Percentiles rank a stretch among this genome's conserved stretches.
phyloP scores from a whole-genome alignment of 2,888 invertebrate genomes.

The Oligia strigilis region DNA sequence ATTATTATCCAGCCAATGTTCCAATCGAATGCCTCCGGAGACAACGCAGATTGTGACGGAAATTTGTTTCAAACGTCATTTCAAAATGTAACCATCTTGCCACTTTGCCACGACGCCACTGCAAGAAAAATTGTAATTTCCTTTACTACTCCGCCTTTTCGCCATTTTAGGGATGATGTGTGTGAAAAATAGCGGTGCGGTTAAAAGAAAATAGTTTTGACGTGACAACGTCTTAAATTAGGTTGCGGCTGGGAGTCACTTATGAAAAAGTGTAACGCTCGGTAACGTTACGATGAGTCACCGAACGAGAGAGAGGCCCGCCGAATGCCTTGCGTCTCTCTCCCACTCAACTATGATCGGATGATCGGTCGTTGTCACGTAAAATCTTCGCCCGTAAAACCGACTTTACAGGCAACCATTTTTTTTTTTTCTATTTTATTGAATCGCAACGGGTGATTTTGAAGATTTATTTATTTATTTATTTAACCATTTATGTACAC shows the following conservation, averaged over 20 bases:
- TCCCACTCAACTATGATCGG: too few species aligned
- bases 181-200: neutral
- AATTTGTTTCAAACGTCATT: constrained; percentile 89
- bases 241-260: too few species aligned
- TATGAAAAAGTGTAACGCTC: too few species aligned
- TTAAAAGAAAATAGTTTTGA: neutral
- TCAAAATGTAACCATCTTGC: constrained; percentile 79
- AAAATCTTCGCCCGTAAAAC: too few species aligned
- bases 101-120: constrained; percentile 55
- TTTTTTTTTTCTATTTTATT: neutral
- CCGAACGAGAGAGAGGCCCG: too few species aligned
- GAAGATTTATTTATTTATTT: neutral
- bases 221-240: too few species aligned
- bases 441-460: neutral
- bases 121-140: constrained; percentile 83
- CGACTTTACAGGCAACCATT: too few species aligned
- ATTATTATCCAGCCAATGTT: constrained; percentile 89
- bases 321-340: too few species aligned
- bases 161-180: neutral
- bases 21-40: constrained; percentile 84
- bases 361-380: too few species aligned
- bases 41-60: constrained; percentile 78
- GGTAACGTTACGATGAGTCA: too few species aligned
- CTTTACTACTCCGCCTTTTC: constrained; percentile 57
- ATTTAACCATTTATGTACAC: too few species aligned